Evolutionary conservation across 2,113 vertebrate species (phyloP).

Genomic region (Rhinolophus sinicus): DNA sequence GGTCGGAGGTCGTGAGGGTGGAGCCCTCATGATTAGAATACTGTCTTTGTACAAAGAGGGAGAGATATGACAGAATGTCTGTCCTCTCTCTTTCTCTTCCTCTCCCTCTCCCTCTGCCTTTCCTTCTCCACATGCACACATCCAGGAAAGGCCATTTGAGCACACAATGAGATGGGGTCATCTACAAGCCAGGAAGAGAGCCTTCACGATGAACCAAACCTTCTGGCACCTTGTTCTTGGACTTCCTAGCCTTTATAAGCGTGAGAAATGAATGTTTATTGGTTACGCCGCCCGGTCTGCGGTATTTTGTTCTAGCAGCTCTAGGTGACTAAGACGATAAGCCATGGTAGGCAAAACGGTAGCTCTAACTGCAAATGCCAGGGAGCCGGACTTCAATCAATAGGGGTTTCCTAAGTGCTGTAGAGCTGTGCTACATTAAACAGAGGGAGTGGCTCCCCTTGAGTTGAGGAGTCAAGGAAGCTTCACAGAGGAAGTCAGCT

Average conservation of each 20-base stretch:
- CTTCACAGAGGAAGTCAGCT: neutral
- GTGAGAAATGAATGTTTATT: neutral
- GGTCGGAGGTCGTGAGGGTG: neutral
- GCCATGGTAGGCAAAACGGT: neutral
- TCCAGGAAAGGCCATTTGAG: neutral
- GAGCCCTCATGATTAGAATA: neutral
- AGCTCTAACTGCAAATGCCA: neutral
- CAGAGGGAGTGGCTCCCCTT: neutral
- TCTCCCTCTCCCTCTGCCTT: too few relatives aligned
- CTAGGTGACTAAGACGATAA: neutral
- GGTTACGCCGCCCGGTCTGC: neutral
- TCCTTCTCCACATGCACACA: accelerated
- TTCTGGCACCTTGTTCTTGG: neutral
- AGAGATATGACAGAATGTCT: neutral
- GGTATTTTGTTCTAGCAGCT: neutral
- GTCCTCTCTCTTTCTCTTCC: accelerated
- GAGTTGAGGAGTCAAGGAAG: neutral
- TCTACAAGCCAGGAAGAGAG: neutral
- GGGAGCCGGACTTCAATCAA: neutral
- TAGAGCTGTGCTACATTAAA: neutral
- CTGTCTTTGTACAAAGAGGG: neutral
- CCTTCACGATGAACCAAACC: neutral
- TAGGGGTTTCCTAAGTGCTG: neutral
- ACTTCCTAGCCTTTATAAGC: neutral
- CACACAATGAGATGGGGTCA: neutral